Evolutionary conservation across 1,140 invertebrate genomes (phyloP).

Genomic region (Rhagoletis zephyria): DNA sequence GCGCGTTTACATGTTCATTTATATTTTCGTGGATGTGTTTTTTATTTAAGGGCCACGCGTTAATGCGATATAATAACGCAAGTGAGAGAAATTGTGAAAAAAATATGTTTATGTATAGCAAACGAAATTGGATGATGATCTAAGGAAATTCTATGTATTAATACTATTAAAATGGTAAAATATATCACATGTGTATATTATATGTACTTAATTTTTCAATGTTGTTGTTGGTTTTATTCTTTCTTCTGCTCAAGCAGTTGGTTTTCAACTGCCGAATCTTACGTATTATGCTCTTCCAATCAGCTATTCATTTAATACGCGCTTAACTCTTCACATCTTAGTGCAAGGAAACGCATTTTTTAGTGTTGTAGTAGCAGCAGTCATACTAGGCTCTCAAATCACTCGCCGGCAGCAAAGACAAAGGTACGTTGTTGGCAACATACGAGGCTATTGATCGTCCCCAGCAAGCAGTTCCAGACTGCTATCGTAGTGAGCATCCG

Average conservation of each 20-base stretch:
- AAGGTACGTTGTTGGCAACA: too few relatives aligned
- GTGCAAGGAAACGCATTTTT: too few relatives aligned
- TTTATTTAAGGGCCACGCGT: constrained; percentile 12
- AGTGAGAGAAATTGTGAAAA: not conserved
- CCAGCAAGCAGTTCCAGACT: too few relatives aligned
- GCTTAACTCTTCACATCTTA: too few relatives aligned
- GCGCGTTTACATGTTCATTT: constrained; percentile 15
- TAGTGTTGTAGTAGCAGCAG: too few relatives aligned
- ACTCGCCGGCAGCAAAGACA: too few relatives aligned
- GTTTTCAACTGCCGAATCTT: too few relatives aligned
- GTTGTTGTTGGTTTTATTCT: constrained; percentile 50
- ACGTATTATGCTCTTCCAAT: too few relatives aligned
- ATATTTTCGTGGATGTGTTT: constrained; percentile 26
- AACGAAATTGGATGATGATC: constrained; percentile 54
- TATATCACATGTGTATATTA: constrained; percentile 58
- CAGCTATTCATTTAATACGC: too few relatives aligned
- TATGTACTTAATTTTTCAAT: constrained; percentile 57
- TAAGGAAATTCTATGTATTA: constrained; percentile 56
- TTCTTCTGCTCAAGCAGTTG: not conserved
- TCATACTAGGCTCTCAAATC: too few relatives aligned
- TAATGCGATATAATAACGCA: not conserved
- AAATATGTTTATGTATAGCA: constrained; percentile 48
- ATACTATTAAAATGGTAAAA: constrained; percentile 56
- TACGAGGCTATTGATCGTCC: too few relatives aligned
- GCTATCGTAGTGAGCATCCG: too few relatives aligned